phyloP scores from a whole-genome alignment of 92 coral and sea anemone genomes.

The Umimayanthus chanpuru region DNA sequence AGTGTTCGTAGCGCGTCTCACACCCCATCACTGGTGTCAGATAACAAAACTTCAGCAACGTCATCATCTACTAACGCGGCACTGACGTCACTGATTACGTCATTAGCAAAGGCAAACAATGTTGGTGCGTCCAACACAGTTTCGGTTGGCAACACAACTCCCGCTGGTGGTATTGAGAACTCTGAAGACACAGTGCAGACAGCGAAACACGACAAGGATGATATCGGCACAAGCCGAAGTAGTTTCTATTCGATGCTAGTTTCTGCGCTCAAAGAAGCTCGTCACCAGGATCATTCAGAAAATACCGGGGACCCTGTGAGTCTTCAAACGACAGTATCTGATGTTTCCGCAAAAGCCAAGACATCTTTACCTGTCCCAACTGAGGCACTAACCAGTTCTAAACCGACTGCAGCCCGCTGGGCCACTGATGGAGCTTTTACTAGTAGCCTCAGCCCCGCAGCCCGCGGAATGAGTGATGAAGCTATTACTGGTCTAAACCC shows the following conservation, averaged over 20 bases:
- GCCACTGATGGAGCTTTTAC: neutral
- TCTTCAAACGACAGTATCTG: neutral
- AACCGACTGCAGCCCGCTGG: neutral
- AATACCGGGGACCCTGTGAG: neutral
- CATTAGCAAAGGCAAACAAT: neutral
- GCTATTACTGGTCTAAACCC: neutral
- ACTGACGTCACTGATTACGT: neutral
- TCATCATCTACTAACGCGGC: slow-evolving; percentile 1
- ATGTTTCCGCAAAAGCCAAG: neutral
- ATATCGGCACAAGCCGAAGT: slow-evolving; percentile 19
- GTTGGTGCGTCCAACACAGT: neutral
- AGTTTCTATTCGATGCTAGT: slow-evolving; percentile 27
- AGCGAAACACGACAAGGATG: slow-evolving; percentile 8
- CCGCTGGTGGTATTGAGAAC: neutral
- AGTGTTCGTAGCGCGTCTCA: neutral
- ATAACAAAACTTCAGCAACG: neutral
- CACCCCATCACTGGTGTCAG: neutral
- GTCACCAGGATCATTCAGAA: slow-evolving; percentile 10
- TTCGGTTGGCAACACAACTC: neutral
- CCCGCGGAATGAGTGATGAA: neutral
- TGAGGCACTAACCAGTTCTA: neutral
- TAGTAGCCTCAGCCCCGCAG: neutral
- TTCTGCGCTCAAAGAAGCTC: slow-evolving; percentile 30
- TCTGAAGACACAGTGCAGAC: neutral
- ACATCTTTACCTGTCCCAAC: slow-evolving; percentile 6